Evolutionary conservation across 2,888 invertebrate species (phyloP), one percentile per base, ranked within the genome.

Genomic region (Lasioglossum morio): DNA sequence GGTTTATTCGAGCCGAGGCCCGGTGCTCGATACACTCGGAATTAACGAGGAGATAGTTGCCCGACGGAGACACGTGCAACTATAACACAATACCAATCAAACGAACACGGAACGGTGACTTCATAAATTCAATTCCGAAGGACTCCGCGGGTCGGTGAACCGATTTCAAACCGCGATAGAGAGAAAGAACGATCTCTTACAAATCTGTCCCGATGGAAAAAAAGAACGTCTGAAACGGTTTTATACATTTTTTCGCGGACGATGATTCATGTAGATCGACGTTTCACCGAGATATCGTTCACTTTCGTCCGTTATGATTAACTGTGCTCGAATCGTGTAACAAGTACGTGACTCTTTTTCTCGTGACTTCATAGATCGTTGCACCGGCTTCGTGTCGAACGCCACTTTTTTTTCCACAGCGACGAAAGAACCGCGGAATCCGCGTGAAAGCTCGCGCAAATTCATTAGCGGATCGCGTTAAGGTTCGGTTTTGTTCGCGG

Each of bases 391-490:
- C 23, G 27, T 7, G 10, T n/a, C 12, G 53, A 43, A 57, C 57
- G 34, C 34, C 53, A 57, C 40, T 12, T 1, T 23, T 34, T 34
- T 53, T 63, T 63, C 74, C 74, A 27, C 40, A 46, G 63, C 12
- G 23, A 14, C 4, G 23, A 46, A 79, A 72, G 57, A 79, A 72
- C 79, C 34, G 43, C 5, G 76, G 89, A 70, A 78, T 83, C 70
- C 48, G n/a, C 77, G 83, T 79, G 75, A 77, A 77, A 81, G 86
- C 77, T 46, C 30, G 81, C 69, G 60, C 27, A 87, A 84, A 79
- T 87, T 87, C 84, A 89, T 88, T 88, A 87, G 70, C 30, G 46
- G 30, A 77, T 74, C 57, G 63, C 46, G 57, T 69, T 69, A 78
- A 78, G 79, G 75, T 69, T 46, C 60, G 60, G 70, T 34, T 84